Percentiles rank a stretch among this genome's conserved stretches.
phyloP scores from a whole-genome alignment of 1,140 invertebrate species.

The Phenacoccus solenopsis region DNA sequence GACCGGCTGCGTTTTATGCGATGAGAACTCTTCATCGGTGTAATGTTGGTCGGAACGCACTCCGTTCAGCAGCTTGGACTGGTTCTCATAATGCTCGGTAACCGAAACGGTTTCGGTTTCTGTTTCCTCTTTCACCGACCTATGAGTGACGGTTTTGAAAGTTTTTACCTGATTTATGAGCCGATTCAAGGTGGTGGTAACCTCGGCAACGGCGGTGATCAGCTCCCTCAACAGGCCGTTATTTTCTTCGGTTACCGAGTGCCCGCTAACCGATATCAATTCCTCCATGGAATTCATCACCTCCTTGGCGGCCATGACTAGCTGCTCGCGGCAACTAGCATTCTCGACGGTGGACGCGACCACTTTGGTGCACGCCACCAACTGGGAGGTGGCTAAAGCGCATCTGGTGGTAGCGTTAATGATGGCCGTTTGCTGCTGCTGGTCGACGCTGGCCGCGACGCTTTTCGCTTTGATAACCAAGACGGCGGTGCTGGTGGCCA shows the following conservation, averaged over 20 bases:
- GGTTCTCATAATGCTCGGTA: neutral
- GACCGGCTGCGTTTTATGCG: neutral
- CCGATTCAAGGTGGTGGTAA: slow-evolving; percentile 77
- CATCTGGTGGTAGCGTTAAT: slow-evolving; percentile 91
- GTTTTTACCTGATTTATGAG: slow-evolving; percentile 77
- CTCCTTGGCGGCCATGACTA: slow-evolving; percentile 81
- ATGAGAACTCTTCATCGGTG: neutral
- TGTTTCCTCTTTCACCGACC: neutral
- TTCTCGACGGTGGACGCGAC: slow-evolving; percentile 73
- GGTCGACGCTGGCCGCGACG: slow-evolving; percentile 73
- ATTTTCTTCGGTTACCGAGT: slow-evolving; percentile 39
- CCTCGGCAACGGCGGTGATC: slow-evolving; percentile 68
- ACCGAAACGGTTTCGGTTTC: neutral
- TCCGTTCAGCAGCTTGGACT: neutral
- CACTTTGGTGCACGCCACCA: slow-evolving; percentile 95
- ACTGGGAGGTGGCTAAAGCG: slow-evolving; percentile 89
- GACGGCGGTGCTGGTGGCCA: slow-evolving; percentile 91
- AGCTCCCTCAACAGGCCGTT: slow-evolving; percentile 54
- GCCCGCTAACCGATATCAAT: slow-evolving; percentile 72
- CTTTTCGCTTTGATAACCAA: slow-evolving; percentile 89
- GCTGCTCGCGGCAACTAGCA: slow-evolving; percentile 83
- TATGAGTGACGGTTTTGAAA: neutral
- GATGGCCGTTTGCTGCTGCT: slow-evolving; percentile 70
- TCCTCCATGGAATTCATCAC: slow-evolving; percentile 85
- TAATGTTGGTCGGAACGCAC: neutral